A percentile compares a stretch with the other conserved stretches of the same genome.
Evolutionary conservation across 2,113 vertebrate species (phyloP).

Genomic region (Laticauda laticaudata): DNA sequence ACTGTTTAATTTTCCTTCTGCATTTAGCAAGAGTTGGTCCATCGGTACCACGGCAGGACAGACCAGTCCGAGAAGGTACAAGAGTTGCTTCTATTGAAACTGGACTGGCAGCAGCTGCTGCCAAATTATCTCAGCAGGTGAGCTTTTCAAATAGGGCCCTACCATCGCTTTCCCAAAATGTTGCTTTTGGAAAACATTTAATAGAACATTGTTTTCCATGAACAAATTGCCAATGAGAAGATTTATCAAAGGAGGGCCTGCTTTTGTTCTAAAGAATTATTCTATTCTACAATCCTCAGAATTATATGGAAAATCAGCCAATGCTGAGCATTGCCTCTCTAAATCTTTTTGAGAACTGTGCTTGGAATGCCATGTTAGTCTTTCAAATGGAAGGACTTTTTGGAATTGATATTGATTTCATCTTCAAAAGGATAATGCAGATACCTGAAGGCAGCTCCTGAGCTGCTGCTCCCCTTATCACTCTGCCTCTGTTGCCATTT

Average conservation of each 20-base stretch:
- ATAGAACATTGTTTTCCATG: background rate
- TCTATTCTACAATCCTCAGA: background rate
- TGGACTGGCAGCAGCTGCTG: conserved; percentile 89
- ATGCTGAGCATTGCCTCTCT: background rate
- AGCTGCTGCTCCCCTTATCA: background rate
- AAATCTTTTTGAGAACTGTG: background rate
- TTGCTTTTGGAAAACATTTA: background rate
- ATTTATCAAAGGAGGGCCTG: background rate
- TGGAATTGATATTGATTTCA: background rate
- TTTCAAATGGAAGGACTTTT: background rate
- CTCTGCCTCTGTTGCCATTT: background rate
- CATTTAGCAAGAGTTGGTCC: conserved; percentile 89
- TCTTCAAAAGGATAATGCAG: background rate
- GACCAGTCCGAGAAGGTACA: conserved; percentile 94
- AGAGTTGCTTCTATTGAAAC: conserved; percentile 98
- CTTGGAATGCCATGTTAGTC: background rate
- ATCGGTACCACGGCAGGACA: conserved; percentile 91
- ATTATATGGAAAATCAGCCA: background rate
- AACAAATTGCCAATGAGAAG: background rate
- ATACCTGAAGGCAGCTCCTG: background rate
- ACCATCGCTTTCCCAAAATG: background rate
- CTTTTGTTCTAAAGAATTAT: background rate
- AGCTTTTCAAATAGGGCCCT: conserved; percentile 17
- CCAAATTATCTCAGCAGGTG: conserved; percentile 97
- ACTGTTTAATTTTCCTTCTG: conserved; percentile 42